Conservation (phyloP, 2,113 vertebrate species). For the Phaethon lepturus region DNA sequence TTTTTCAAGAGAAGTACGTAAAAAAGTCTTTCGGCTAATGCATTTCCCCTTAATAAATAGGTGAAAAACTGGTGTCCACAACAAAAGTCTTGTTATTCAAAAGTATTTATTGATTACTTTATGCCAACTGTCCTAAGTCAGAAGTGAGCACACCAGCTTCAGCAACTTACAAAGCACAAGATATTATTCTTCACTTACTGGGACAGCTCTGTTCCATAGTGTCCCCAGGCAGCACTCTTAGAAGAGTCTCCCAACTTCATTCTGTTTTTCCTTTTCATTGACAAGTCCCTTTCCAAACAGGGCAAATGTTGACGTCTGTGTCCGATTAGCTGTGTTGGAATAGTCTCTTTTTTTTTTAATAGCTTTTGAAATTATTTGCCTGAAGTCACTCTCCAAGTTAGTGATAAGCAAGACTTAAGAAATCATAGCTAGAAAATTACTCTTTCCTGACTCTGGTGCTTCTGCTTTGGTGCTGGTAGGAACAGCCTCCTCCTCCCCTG, state of each 20-base stretch:
- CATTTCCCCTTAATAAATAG: neutral
- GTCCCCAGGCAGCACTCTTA: neutral
- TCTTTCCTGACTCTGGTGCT: neutral
- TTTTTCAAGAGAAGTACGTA: neutral
- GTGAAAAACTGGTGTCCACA: neutral
- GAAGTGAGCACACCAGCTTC: neutral
- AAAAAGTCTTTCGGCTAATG: neutral
- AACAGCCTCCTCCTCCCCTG: neutral
- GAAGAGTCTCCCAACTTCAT: neutral
- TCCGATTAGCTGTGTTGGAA: neutral
- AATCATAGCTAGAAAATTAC: neutral
- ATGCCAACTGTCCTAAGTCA: neutral
- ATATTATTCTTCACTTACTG: neutral
- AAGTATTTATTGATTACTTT: slow-evolving; percentile 26
- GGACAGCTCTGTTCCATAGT: neutral
- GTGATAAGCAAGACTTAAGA: neutral
- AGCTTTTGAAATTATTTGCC: neutral
- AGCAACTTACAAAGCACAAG: neutral
- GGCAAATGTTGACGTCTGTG: neutral
- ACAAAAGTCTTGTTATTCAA: slow-evolving; percentile 1
- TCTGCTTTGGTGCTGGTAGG: neutral
- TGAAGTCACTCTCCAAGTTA: neutral
- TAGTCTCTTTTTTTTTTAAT: neutral
- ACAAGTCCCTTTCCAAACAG: neutral
- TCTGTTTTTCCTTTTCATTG: neutral